Base-by-base conservation (phyloP, 2,797 vertebrate genomes). In the Acanthurus tractus region DNA sequence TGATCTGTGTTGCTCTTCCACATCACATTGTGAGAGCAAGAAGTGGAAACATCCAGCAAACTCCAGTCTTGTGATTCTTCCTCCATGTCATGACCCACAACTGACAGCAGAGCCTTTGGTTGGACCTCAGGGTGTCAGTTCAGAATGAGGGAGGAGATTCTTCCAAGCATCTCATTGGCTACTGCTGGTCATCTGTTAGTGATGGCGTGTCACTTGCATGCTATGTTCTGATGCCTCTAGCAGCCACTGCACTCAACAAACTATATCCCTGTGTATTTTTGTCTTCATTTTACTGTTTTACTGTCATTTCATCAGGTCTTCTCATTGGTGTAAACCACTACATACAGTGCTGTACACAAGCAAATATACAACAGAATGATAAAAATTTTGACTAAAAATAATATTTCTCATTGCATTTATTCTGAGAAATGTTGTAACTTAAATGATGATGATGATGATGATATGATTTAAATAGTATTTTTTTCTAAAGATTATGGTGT, bases 181-280 rank as follows among this genome's bases (percentile, higher is more conserved):
- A 11, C 23, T 50, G 18, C 59, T 70, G 65, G 17, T 71, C 42
- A 34, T 56, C 25, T 1, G 34, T 52, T 29, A 29, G 36, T 45
- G 45, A 63, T 77, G 34, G 49, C 6, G n/a, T 77, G 48, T 76
- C 40, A 58, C 70, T 54, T 66, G 56, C 45, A 53, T 65, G 75
- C 54, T 36, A 40, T 59, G 64, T 73, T 68, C 42, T 46, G 29
- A 69, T 22, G 70, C 79, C 74, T 69, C 29, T 0, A 69, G 82
- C 76, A 55, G 42, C 22, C 64, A 7, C 23, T 59, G 46, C 59
- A 54, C 50, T 50, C 11, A 12, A 25, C 61, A 25, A 38, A 57
- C 53, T 42, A 34, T 17, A 15, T 40, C 36, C 4, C 44, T 22
- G 25, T 63, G 45, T 42, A 17, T 66, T 13, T 45, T 45, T 38